Base-by-base conservation (phyloP, 2,797 vertebrate genomes). In the Tragelaphus eurycerus region DNA sequence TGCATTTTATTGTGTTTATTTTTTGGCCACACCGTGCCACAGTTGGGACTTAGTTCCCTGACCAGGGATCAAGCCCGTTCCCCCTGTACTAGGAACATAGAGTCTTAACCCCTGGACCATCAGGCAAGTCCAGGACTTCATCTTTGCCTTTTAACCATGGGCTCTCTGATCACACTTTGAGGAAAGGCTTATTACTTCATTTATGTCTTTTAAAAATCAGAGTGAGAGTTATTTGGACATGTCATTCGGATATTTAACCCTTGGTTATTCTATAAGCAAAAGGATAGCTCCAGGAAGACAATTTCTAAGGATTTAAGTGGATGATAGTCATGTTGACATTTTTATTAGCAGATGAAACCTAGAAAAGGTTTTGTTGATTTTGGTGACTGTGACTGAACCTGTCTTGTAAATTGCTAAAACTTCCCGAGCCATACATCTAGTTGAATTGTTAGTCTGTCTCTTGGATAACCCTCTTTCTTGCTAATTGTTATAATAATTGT, bases 211-310 rank as follows among this genome's bases (percentile, higher is more conserved):
- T 59, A 84, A 82, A 93, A 96, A 78, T 79, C 60, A 76, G 31
- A 94, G 46, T 83, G 87, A 85, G 55, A 90, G 89, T 84, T 93
- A 84, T 48, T 86, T 96, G 81, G 87, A 92, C 76, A 91, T 85
- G 31, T 89, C 17, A 64, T 74, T 76, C 57, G 78, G 74, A 86
- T 94, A 82, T 74, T 91, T 96, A 84, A 81, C 52, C 11, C 57
- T 86, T 62, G 71, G 55, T 46, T 88, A 43, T 84, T 76, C 50
- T 89, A 0, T 71, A 93, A 54, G 55, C 60, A 78, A 76, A 90
- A 81, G 55, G 48, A 3, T 85, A 74, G 14, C 93, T 92, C 54
- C 82, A 7, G 64, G 55, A 95, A 95, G 43, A 21, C 54, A 89
- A 9, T 92, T 83, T 94, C 50, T 87, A 59, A 93, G 60, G 34